Evolutionary conservation across 2,113 vertebrate genomes (phyloP), one percentile per base, ranked within the genome.

Genomic region (Dipodomys stephensi): DNA sequence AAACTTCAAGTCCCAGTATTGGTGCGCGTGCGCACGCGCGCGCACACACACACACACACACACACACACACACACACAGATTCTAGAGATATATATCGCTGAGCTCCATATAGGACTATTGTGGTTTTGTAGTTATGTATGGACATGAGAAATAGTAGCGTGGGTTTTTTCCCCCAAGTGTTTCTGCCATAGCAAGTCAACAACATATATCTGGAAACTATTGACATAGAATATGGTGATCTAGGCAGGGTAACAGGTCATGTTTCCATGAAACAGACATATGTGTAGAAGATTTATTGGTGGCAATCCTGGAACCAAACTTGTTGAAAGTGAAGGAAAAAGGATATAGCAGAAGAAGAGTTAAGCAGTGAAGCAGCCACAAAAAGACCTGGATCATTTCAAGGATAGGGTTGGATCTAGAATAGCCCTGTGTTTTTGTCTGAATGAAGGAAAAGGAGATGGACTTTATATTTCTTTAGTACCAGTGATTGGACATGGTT

Each of bases 151-250:
- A 32, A 67, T n/a, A 44, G 15, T 2, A 7, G 44, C 62, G 44
- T 19, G 27, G 65, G 35, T 80, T 68, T 64, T 25, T 83, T 68
- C 13, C 44, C 49, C 53, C 53, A 57, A 49, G 30, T 35, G 9
- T 64, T 83, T 88, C 35, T 84, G 19, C 46, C 57, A 10, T 6
- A 78, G 28, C 13, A 94, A 74, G n/a, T 73, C 69, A 53, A 64
- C 39, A 87, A 44, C n/a, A 71, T 62, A 13, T 62, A 68, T 46
- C 95, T 88, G 73, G 25, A 92, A 90, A 85, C 2, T 44, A 46
- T 44, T 82, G 27, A 35, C 44, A 62, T 60, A 44, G 68, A 30
- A 62, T 81, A 30, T 72, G 49, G 32, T 60, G 20, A 71, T 28
- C 22, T 7, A 30, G 28, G 10, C 13, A 12, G 13, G 60, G 7